Evolutionary conservation across 2,888 invertebrate genomes (phyloP).

Genomic region (Drosophila prostipennis): DNA sequence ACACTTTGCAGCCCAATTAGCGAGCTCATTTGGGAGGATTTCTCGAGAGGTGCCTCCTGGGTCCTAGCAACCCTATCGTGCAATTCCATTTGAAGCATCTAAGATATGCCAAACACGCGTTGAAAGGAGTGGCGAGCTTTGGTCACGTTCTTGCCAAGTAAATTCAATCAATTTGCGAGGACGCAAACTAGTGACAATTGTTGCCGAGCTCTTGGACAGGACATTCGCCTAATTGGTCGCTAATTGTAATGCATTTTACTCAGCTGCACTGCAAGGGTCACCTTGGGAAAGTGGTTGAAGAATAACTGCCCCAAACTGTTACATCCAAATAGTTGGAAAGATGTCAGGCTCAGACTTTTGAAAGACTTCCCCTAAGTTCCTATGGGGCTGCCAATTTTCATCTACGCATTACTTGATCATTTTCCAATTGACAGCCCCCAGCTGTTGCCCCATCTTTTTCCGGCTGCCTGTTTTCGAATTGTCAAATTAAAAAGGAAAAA

Average conservation of each 20-base stretch:
- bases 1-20: constrained; percentile 38
- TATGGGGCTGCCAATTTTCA: constrained; percentile 63
- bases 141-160: constrained; percentile 70
- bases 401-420: constrained; percentile 71
- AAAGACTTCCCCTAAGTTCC: neutral
- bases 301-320: neutral
- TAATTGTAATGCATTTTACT: constrained; percentile 74
- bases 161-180: constrained; percentile 70
- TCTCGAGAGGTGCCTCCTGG: neutral
- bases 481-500: constrained; percentile 79
- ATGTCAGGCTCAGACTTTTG: constrained; percentile 53
- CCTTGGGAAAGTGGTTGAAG: constrained; percentile 9
- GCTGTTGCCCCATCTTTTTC: constrained; percentile 57
- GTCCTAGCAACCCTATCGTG: neutral
- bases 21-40: constrained; percentile 2
- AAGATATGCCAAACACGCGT: constrained; percentile 50
- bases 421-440: constrained; percentile 77
- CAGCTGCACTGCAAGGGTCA: constrained; percentile 53
- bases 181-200: constrained; percentile 57
- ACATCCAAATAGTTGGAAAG: constrained; percentile 14
- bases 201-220: constrained; percentile 60
- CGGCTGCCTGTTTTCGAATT: constrained; percentile 65
- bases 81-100: constrained; percentile 5
- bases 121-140: constrained; percentile 40
- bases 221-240: constrained; percentile 59